phyloP scores from a whole-genome alignment of 1,140 invertebrate species.

The Riptortus pedestris region DNA sequence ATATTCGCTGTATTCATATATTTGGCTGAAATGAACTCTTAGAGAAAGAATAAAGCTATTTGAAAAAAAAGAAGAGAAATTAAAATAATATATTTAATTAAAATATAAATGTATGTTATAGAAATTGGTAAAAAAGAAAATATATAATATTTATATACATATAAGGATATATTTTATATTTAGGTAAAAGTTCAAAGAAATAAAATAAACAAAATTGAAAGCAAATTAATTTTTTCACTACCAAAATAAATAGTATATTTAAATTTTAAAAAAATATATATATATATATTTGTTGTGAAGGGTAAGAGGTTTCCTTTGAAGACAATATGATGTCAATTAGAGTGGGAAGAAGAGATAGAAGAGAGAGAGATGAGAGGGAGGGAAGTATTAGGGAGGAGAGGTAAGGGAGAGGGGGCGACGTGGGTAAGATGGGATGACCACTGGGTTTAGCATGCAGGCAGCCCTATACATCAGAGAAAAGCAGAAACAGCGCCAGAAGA shows the following conservation, averaged over 20 bases:
- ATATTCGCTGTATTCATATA: slow-evolving; percentile 4
- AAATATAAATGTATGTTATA: background rate
- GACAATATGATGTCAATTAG: slow-evolving; percentile 16
- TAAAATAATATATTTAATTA: background rate
- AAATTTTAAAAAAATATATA: no score
- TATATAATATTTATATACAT: background rate
- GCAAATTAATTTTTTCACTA: no score
- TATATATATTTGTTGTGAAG: no score
- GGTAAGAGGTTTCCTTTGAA: background rate
- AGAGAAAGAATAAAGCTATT: no score
- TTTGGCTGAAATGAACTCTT: no score
- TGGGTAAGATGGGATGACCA: slow-evolving; percentile 9
- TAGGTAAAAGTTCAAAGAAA: background rate
- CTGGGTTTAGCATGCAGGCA: slow-evolving; percentile 55
- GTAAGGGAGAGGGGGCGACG: background rate
- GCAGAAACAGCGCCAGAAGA: slow-evolving; percentile 67
- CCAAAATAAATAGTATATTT: no score
- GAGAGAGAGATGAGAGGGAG: background rate
- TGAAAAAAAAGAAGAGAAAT: background rate
- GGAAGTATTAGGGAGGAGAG: background rate
- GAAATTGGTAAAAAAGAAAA: no score
- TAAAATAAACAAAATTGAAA: background rate
- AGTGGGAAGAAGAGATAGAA: no score
- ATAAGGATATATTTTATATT: background rate
- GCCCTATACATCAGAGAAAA: slow-evolving; percentile 79